Percentiles rank a stretch among this genome's conserved stretches.
These are phyloP conservation scores for Girardinus metallicus DNA, from an alignment of 2,797 vertebrate genomes.

Conservation along the genomic window DNA sequence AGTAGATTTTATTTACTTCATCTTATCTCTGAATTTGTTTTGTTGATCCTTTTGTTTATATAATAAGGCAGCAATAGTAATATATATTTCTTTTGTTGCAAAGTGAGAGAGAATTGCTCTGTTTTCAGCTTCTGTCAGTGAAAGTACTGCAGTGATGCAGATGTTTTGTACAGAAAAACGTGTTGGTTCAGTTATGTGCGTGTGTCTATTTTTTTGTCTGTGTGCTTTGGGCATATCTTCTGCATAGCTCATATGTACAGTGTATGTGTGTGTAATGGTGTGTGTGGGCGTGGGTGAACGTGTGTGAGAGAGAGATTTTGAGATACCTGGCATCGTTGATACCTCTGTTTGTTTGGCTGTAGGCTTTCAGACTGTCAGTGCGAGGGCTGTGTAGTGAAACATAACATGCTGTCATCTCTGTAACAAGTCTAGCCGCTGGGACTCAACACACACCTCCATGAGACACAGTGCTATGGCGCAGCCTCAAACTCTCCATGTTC, in stretches of 20 bases:
- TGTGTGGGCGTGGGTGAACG: conserved; percentile 10
- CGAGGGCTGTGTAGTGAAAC: conserved; percentile 73
- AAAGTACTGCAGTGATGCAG: conserved; percentile 62
- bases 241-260: conserved; percentile 28
- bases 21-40: not conserved
- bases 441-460: conserved; percentile 67
- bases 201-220: conserved; percentile 25
- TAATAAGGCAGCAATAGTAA: conserved; percentile 19
- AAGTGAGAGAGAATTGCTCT: conserved; percentile 32
- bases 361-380: conserved; percentile 76
- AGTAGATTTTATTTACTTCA: conserved; percentile 11
- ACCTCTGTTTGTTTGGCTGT: conserved; percentile 81
- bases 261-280: not conserved
- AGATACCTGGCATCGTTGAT: conserved; percentile 72
- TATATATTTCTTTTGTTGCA: conserved; percentile 6
- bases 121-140: conserved; percentile 23
- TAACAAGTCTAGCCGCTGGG: conserved; percentile 77
- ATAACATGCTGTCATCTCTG: conserved; percentile 81
- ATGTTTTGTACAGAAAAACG: conserved; percentile 53
- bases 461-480: conserved; percentile 61
- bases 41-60: conserved; percentile 14
- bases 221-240: conserved; percentile 15
- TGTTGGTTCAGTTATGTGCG: conserved; percentile 29
- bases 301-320: conserved; percentile 57
- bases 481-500: conserved; percentile 59